phyloP scores from a whole-genome alignment of 2,113 vertebrate genomes.

The Nematolebias whitei region DNA sequence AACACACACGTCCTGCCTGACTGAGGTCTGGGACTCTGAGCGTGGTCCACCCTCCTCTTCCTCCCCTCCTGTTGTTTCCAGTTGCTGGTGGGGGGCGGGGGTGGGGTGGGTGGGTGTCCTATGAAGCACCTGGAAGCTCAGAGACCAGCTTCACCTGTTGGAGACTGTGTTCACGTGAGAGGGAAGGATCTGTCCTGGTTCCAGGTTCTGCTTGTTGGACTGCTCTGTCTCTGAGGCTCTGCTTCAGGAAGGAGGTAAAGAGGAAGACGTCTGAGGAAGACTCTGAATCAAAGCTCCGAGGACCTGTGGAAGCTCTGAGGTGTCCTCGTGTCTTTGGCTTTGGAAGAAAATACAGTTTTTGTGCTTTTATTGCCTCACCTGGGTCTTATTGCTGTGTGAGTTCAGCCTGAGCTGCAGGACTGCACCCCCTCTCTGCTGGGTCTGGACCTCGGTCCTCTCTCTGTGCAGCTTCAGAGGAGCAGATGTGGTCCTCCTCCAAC shows the following conservation, averaged over 20 bases:
- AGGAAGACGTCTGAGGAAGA: constrained; percentile 36
- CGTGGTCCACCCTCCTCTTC: constrained; percentile 30
- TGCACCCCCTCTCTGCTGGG: neutral
- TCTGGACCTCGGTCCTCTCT: neutral
- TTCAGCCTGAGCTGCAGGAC: neutral
- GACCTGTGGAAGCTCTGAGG: neutral
- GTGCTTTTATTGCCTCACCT: constrained; percentile 12
- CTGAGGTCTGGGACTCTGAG: constrained; percentile 31
- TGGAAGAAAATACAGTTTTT: constrained; percentile 11
- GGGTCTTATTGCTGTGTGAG: constrained; percentile 21
- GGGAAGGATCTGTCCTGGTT: constrained; percentile 33
- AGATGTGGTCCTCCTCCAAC: neutral
- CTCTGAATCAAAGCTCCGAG: no score
- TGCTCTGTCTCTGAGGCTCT: constrained; percentile 57
- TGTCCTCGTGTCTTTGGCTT: constrained; percentile 21
- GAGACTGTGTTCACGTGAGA: no score
- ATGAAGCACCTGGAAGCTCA: constrained; percentile 2
- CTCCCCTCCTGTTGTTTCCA: constrained; percentile 2
- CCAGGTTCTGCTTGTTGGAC: constrained; percentile 64
- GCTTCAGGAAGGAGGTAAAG: neutral
- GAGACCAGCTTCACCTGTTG: neutral
- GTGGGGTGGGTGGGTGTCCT: constrained; percentile 14
- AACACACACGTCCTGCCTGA: constrained; percentile 2
- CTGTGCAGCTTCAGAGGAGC: neutral
- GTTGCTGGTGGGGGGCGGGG: neutral